These are phyloP conservation scores for Sphaerodactylus townsendi DNA, from an alignment of 2,113 vertebrate species.

Conservation along the genomic window DNA sequence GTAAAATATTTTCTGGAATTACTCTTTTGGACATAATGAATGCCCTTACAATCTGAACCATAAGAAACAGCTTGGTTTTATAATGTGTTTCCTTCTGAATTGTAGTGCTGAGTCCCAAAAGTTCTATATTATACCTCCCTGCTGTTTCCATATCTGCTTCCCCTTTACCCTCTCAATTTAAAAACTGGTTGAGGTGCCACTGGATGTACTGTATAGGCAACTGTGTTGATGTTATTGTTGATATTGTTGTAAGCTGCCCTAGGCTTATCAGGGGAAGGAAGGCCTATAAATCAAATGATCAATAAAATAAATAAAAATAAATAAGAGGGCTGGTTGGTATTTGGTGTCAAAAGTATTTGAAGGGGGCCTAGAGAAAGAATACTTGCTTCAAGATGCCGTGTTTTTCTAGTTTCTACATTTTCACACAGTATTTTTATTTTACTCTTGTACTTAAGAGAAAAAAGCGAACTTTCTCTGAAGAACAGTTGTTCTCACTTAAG, in stretches of 20 bases:
- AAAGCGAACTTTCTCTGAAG: constrained; percentile 7
- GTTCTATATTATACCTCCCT: background rate
- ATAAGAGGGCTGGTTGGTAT: background rate
- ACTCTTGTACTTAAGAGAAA: background rate
- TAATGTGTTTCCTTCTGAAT: background rate
- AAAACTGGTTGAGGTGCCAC: too few relatives aligned
- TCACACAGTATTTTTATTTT: too few relatives aligned
- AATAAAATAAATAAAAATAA: too few relatives aligned
- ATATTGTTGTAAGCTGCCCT: too few relatives aligned
- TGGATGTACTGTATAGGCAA: too few relatives aligned
- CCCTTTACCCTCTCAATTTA: too few relatives aligned
- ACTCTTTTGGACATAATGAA: background rate
- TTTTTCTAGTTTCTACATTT: background rate
- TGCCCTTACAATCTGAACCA: background rate
- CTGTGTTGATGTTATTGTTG: too few relatives aligned
- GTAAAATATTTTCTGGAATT: background rate
- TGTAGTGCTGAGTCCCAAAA: background rate
- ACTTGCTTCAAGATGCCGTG: constrained; percentile 24
- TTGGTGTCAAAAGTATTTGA: background rate
- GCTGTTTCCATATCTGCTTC: background rate
- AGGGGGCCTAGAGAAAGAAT: background rate
- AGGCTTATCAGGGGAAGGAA: too few relatives aligned
- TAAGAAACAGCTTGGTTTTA: background rate
- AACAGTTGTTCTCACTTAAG: background rate
- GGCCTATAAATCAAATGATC: too few relatives aligned